phyloP scores from a whole-genome alignment of 2,797 vertebrate genomes.

The Serranus cabrilla region DNA sequence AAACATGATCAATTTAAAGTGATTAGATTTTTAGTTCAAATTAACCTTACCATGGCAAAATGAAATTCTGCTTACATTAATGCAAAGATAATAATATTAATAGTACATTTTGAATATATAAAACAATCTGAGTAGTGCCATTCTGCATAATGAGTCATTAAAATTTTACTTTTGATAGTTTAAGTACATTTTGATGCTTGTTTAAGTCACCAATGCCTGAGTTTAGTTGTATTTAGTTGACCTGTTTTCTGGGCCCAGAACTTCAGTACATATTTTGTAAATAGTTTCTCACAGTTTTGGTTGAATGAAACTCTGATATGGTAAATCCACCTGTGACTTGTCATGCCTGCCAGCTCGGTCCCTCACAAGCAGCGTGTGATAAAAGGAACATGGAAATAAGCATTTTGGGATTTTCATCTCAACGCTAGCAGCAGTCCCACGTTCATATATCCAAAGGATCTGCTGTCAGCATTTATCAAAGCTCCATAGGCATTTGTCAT shows the following conservation, averaged over 20 bases:
- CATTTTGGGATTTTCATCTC: conserved; percentile 7
- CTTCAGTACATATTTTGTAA: not conserved
- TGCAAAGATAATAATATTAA: too few species aligned
- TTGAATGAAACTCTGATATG: not conserved
- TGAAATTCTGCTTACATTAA: too few species aligned
- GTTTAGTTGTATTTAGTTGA: too few species aligned
- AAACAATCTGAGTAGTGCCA: too few species aligned
- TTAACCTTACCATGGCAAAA: too few species aligned
- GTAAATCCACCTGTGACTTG: conserved; percentile 1
- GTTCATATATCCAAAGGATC: not conserved
- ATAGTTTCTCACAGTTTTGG: not conserved
- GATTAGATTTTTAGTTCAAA: too few species aligned
- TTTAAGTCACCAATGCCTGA: too few species aligned
- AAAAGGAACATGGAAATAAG: not conserved
- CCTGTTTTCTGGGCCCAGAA: not conserved
- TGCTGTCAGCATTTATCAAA: not conserved
- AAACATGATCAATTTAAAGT: too few species aligned
- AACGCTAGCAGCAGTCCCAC: conserved; percentile 5
- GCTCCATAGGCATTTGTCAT: not conserved
- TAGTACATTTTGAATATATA: too few species aligned
- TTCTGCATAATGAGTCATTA: too few species aligned
- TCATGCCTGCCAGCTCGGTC: not conserved
- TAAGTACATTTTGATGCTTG: too few species aligned
- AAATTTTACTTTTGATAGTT: too few species aligned
- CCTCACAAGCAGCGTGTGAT: conserved; percentile 3